Base-by-base conservation (phyloP, 30 jellyfish, hydroid and myxozoan genomes). In the Cassiopea xamachana region DNA sequence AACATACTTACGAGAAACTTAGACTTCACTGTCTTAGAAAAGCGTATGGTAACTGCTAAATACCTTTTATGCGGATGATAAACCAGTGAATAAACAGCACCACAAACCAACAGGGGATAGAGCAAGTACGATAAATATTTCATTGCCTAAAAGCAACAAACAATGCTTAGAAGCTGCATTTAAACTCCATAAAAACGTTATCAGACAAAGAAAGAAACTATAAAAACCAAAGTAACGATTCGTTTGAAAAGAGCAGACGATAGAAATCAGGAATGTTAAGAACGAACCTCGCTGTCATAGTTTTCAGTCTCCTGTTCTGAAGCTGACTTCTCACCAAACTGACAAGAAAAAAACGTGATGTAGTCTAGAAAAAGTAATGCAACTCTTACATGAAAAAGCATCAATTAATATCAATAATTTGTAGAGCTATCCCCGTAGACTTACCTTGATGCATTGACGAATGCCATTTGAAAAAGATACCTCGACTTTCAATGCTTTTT, bases 31-130 rank as follows among this genome's bases (percentile, higher is more conserved):
- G n/a, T n/a, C n/a, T n/a, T n/a, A n/a, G n/a, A n/a, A n/a, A n/a
- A n/a, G n/a, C n/a, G n/a, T n/a, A n/a, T n/a, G n/a, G n/a, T n/a
- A n/a, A n/a, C n/a, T n/a, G n/a, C n/a, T n/a, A n/a, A n/a, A 61
- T 71, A 95, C 99, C 99, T 96, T 89, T 96, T 96, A 69, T 96
- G 99, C n/a, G 99, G 99, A 60, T 96, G 95, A 81, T 96, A 96
- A 44, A 96, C 76, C 87, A 96, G 70, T 2, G 99, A 96, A 70
- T 96, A 96, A 55, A 96, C 84, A 0, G 99, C 97, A 55, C 96
- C 99, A 73, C 96, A 92, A 64, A 87, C 16, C 60, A 96, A 78
- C 77, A 96, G 79, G 18, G 99, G 99, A 77, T 96, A 91, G 43
- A 96, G 92, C 45, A 96, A 79, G 77, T 91, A 96, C 59, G 98